Base-by-base conservation (phyloP, 2,888 invertebrate genomes). In the Drosophila mercatorum region DNA sequence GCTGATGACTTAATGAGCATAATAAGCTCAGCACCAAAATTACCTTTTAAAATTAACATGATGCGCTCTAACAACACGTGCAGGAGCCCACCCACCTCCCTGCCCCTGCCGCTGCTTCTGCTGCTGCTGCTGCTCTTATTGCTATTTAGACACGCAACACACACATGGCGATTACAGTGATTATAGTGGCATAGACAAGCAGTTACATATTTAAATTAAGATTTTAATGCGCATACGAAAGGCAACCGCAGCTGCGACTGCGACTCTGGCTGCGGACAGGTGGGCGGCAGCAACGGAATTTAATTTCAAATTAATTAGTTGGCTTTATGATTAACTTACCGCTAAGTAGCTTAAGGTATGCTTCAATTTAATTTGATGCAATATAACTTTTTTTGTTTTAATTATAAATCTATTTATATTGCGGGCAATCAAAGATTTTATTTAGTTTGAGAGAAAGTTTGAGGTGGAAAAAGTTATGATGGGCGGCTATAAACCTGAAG, bases 31-130 rank as follows among this genome's bases (percentile, higher is more conserved):
- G 68, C 76, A 77, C 86, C 86, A 70, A 87, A 87, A 87, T 87
- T 87, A 89, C 87, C 89, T 87, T 85, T 87, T 89, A 80, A 87
- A 87, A 89, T 87, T 88, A 88, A 85, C 83, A 89, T 87, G 86
- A 83, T 89, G 83, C 72, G 65, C 68, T 55, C 58, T 61, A 61
- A 49, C 46, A 61, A 47, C 44, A 57, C 47, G 53, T 40, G 63
- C 64, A 53, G 34, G 57, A 34, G 34, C 51, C 34, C 22, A 1
- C 1, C 22, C 22, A 22, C 22, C 17, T 17, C 17, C 17, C 17
- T 38, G 6, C 51, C 11, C 10, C 22, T 22, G 22, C 11, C 11
- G 2, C 22, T 0, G 5, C 46, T 46, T 1, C 22, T 22, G 5
- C 17, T 17, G 0, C 17, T 17, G 0, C 52, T 36, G 14, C 26